Evolutionary conservation across 2,888 invertebrate species (phyloP).

Genomic region (Lottia scabra): DNA sequence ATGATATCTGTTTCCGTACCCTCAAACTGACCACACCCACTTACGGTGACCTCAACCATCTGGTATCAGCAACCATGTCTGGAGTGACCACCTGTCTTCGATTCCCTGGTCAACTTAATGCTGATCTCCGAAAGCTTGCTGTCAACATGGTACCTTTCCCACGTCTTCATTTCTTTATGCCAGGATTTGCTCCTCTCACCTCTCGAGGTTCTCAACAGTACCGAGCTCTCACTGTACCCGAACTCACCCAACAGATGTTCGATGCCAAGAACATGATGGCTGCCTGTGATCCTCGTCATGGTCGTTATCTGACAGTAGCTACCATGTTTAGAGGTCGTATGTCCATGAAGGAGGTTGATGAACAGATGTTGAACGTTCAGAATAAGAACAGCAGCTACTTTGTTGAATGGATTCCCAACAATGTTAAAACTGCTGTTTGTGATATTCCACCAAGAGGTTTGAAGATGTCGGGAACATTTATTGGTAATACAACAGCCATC

Average conservation of each 20-base stretch:
- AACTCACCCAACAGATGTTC: neutral
- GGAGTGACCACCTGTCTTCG: neutral
- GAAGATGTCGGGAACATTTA: too few species aligned
- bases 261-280: neutral
- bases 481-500: too few species aligned
- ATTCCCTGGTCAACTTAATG: constrained; percentile 1
- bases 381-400: too few species aligned
- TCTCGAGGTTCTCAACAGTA: neutral
- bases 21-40: constrained; percentile 1
- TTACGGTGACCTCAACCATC: neutral
- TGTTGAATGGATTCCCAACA: too few species aligned
- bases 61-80: neutral
- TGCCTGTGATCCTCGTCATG: neutral
- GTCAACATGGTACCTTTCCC: constrained; percentile 3
- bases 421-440: too few species aligned
- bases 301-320: neutral
- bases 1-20: neutral
- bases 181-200: constrained; percentile 1
- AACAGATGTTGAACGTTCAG: too few species aligned
- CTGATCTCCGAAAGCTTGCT: neutral
- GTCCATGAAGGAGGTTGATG: too few species aligned
- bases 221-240: neutral
- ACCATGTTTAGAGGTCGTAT: too few species aligned
- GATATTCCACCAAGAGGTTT: too few species aligned
- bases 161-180: constrained; percentile 2